Evolutionary conservation across 1,140 invertebrate species (phyloP).

Genomic region (Asbolus verrucosus): DNA sequence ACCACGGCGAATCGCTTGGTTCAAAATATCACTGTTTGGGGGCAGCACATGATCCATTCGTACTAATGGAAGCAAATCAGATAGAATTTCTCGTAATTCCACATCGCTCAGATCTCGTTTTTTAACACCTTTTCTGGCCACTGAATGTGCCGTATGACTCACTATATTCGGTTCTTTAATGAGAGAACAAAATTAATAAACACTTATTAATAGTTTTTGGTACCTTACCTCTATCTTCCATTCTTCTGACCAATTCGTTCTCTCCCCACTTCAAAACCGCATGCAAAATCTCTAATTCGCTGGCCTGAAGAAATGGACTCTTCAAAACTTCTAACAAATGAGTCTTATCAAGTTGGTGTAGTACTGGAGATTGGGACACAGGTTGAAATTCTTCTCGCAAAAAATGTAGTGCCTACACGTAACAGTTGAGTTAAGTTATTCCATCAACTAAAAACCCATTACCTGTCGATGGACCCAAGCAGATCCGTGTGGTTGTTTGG

Average conservation of each 20-base stretch:
- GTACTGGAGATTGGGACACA: constrained; percentile 77
- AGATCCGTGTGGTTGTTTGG: constrained; percentile 88
- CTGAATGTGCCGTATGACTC: constrained; percentile 91
- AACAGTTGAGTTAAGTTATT: constrained; percentile 40
- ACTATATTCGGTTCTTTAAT: constrained; percentile 88
- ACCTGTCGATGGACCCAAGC: constrained; percentile 92
- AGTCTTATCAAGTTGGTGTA: constrained; percentile 83
- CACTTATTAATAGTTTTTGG: background rate
- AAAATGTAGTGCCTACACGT: constrained; percentile 75
- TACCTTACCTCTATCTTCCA: constrained; percentile 80
- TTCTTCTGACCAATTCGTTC: constrained; percentile 81
- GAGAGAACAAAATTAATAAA: constrained; percentile 28
- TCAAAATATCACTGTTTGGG: constrained; percentile 84
- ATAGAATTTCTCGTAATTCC: constrained; percentile 87
- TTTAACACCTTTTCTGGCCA: constrained; percentile 87
- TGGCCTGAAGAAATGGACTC: constrained; percentile 92
- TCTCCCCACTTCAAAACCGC: constrained; percentile 94
- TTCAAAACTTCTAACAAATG: constrained; percentile 85
- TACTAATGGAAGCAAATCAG: constrained; percentile 84
- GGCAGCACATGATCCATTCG: constrained; percentile 92
- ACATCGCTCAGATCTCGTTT: constrained; percentile 88
- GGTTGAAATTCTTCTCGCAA: constrained; percentile 86
- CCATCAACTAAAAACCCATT: constrained; percentile 50
- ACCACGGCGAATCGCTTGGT: constrained; percentile 83
- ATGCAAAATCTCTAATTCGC: constrained; percentile 88